These are phyloP conservation scores for Microcebus griseorufus DNA, from an alignment of 2,113 vertebrate species.

Conservation along the genomic window DNA sequence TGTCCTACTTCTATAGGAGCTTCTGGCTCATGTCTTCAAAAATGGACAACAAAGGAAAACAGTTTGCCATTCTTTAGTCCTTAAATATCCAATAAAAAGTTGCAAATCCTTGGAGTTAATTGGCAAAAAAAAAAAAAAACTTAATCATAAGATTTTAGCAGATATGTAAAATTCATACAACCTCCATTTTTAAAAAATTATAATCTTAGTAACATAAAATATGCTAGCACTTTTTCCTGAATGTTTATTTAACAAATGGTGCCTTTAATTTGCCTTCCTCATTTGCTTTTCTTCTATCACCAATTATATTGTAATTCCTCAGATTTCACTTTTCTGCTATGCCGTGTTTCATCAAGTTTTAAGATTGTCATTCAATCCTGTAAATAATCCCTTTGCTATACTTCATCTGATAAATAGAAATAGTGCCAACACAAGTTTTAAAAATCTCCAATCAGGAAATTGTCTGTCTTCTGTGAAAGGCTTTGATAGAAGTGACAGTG, in stretches of 20 bases:
- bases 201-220: constrained; percentile 5
- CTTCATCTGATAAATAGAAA: constrained; percentile 42
- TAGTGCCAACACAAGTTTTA: not conserved
- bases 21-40: not conserved
- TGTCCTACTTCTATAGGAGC: not conserved
- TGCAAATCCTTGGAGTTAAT: not conserved
- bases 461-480: not conserved
- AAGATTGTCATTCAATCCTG: constrained; percentile 17
- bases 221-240: not conserved
- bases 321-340: constrained; percentile 38
- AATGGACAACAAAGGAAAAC: not conserved
- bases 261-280: not conserved
- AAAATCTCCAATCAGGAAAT: not conserved
- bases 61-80: not conserved
- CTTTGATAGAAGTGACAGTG: not conserved
- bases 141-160: not conserved
- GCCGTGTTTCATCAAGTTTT: not conserved
- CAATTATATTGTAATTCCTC: not conserved
- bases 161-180: not conserved
- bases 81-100: not conserved
- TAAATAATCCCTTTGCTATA: not conserved
- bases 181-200: not conserved
- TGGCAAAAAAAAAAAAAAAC: not conserved
- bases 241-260: constrained; percentile 6
- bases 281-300: not conserved